phyloP scores from a whole-genome alignment of 2,888 invertebrate species.

The Neoitamus cyanurus region DNA sequence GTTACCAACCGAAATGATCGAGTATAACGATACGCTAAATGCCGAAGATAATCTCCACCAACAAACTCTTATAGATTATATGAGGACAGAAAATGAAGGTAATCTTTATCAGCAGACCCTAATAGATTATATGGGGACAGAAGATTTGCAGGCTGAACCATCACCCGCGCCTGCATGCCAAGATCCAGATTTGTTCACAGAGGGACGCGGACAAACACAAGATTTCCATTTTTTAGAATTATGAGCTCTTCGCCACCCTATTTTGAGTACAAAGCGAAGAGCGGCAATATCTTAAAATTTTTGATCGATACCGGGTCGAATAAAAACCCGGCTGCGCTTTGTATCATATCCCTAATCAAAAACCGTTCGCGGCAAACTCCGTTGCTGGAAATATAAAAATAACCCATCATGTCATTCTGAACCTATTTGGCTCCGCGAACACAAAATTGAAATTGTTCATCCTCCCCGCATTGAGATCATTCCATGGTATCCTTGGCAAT shows the following conservation, averaged over 20 bases:
- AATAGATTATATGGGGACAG: neutral
- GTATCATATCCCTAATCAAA: neutral
- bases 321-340: conserved; percentile 25
- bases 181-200: neutral
- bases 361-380: conserved; percentile 32
- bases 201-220: neutral
- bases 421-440: neutral
- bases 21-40: neutral
- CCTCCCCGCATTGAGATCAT: neutral
- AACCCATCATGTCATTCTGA: conserved; percentile 43
- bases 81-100: no score
- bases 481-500: neutral
- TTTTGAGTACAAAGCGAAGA: neutral
- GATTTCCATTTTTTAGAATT: neutral
- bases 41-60: neutral
- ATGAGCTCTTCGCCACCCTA: neutral
- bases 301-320: neutral
- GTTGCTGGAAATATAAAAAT: conserved; percentile 34
- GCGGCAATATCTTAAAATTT: neutral
- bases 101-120: no score
- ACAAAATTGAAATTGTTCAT: neutral
- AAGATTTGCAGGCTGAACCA: neutral
- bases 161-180: neutral
- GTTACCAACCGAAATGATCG: neutral
- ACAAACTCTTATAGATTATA: neutral